These are phyloP conservation scores for Varanus salvator DNA, from an alignment of 2,113 vertebrate genomes.

Conservation along the genomic window DNA sequence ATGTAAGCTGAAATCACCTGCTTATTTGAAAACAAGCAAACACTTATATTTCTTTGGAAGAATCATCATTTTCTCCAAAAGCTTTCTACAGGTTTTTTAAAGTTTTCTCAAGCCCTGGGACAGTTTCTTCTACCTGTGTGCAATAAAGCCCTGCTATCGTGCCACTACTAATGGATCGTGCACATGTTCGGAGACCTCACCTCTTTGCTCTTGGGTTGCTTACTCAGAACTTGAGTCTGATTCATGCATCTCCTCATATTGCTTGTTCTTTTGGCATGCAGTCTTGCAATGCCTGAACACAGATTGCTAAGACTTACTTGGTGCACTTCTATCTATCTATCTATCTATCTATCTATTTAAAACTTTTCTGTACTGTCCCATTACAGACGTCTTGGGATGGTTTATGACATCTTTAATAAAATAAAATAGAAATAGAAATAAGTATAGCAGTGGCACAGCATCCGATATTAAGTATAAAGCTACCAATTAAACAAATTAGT, in stretches of 20 bases:
- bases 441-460: too few relatives aligned
- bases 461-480: too few relatives aligned
- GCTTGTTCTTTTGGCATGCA: neutral
- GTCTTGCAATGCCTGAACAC: neutral
- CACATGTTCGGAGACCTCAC: neutral
- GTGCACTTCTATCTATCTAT: too few relatives aligned
- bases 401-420: too few relatives aligned
- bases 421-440: too few relatives aligned
- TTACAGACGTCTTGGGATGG: too few relatives aligned
- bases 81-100: neutral
- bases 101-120: neutral
- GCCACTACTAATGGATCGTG: neutral
- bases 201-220: neutral
- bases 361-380: too few relatives aligned
- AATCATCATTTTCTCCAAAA: neutral
- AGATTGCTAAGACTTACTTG: too few relatives aligned
- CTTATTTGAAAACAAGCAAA: constrained; percentile 35
- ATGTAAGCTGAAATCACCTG: constrained; percentile 13
- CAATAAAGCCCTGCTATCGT: neutral
- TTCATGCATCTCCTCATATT: neutral
- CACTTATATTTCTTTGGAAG: neutral
- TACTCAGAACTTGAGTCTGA: neutral
- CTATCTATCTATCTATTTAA: too few relatives aligned
- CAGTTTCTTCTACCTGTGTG: neutral
- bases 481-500: too few relatives aligned